Percentiles rank a stretch among this genome's conserved stretches.
Conservation (phyloP, 1,140 invertebrate species). For the Conus betulinus region DNA sequence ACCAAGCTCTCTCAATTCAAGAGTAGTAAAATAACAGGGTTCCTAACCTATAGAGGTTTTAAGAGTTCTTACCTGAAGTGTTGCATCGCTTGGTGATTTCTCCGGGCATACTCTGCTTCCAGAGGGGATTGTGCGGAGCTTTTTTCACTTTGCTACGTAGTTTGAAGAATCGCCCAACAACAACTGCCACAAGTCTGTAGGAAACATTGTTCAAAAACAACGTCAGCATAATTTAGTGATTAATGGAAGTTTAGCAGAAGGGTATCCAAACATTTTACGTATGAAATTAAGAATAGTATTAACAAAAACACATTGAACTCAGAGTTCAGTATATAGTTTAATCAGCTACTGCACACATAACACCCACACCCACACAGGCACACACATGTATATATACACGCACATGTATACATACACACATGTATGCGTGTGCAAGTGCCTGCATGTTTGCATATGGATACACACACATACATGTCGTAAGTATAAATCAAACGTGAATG, state of each 20-base stretch:
- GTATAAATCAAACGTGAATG: no score
- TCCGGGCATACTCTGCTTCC: conserved; percentile 48
- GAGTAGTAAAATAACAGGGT: neutral
- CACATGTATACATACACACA: neutral
- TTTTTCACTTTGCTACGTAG: conserved; percentile 41
- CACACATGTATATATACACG: neutral
- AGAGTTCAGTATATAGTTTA: neutral
- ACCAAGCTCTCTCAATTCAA: no score
- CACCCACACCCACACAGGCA: no score
- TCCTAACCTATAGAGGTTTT: no score
- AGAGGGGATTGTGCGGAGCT: conserved; percentile 46
- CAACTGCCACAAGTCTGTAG: neutral
- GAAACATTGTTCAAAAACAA: neutral
- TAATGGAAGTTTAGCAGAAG: no score
- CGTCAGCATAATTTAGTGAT: no score
- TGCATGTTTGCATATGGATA: neutral
- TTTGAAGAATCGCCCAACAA: neutral
- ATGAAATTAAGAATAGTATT: neutral
- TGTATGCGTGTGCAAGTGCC: neutral
- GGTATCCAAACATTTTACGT: no score
- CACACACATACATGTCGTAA: neutral
- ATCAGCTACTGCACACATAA: no score
- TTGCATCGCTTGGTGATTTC: conserved; percentile 48
- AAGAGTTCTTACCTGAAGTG: conserved; percentile 43
- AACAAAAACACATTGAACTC: neutral